A percentile compares a stretch with the other conserved stretches of the same genome.
Evolutionary conservation across 1,140 invertebrate genomes (phyloP).

Genomic region (Spodoptera frugiperda): DNA sequence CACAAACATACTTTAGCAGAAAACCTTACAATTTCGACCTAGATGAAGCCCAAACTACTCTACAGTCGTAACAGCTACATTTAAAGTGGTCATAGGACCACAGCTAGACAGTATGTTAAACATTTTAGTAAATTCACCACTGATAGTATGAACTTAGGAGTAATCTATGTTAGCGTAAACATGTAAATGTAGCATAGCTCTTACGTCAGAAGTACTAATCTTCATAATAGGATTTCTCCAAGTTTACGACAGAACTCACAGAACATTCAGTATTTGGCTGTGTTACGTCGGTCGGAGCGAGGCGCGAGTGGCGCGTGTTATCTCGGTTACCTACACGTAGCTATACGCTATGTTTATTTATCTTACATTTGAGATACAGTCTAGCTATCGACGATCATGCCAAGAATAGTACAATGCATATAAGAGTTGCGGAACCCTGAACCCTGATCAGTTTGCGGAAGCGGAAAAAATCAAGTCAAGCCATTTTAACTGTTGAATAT

Average conservation of each 20-base stretch:
- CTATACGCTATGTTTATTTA: constrained; percentile 43
- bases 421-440: constrained; percentile 37
- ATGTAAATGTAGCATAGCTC: constrained; percentile 34
- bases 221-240: constrained; percentile 60
- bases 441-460: constrained; percentile 48
- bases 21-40: constrained; percentile 31
- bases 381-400: constrained; percentile 40
- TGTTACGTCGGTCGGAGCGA: constrained; percentile 18
- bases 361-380: constrained; percentile 39
- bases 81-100: constrained; percentile 28
- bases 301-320: constrained; percentile 58
- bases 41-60: constrained; percentile 33
- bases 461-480: constrained; percentile 45
- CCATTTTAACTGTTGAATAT: constrained; percentile 29
- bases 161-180: constrained; percentile 5
- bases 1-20: constrained; percentile 42
- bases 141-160: not conserved
- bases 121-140: not conserved
- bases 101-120: not conserved
- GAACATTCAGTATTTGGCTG: constrained; percentile 22
- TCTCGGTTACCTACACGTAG: constrained; percentile 43
- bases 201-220: constrained; percentile 56
- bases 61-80: constrained; percentile 14
- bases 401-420: constrained; percentile 47
- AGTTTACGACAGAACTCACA: constrained; percentile 24